phyloP scores from a whole-genome alignment of 1,140 invertebrate species.

The Drosophila varians region DNA sequence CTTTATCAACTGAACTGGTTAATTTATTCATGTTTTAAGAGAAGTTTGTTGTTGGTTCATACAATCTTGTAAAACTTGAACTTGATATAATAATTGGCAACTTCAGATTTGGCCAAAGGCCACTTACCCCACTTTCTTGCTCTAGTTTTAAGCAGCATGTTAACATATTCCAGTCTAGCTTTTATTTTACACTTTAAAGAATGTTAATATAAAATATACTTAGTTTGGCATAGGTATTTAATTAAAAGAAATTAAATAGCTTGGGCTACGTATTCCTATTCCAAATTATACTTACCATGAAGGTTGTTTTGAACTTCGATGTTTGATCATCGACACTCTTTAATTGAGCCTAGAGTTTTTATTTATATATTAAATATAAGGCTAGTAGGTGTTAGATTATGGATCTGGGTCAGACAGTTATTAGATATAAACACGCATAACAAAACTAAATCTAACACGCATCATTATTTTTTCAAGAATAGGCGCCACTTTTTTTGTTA shows the following conservation, averaged over 20 bases:
- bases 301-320: constrained; percentile 15
- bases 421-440: constrained; percentile 20
- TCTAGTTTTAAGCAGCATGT: too few relatives aligned
- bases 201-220: too few relatives aligned
- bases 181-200: too few relatives aligned
- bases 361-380: background rate
- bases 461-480: background rate
- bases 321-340: constrained; percentile 14
- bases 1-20: too few relatives aligned
- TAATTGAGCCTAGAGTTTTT: background rate
- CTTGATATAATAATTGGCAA: too few relatives aligned
- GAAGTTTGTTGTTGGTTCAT: background rate
- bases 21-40: background rate
- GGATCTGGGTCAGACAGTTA: constrained; percentile 18
- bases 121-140: too few relatives aligned
- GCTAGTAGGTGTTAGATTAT: background rate
- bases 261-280: background rate
- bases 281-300: constrained; percentile 34
- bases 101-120: too few relatives aligned
- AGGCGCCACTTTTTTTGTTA: too few relatives aligned
- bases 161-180: too few relatives aligned
- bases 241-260: background rate
- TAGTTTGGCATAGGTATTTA: too few relatives aligned
- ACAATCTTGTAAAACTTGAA: background rate
- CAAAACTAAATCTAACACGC: constrained; percentile 6